These are phyloP conservation scores for Enhydra lutris DNA, from an alignment of 2,113 vertebrate genomes.

Conservation along the genomic window DNA sequence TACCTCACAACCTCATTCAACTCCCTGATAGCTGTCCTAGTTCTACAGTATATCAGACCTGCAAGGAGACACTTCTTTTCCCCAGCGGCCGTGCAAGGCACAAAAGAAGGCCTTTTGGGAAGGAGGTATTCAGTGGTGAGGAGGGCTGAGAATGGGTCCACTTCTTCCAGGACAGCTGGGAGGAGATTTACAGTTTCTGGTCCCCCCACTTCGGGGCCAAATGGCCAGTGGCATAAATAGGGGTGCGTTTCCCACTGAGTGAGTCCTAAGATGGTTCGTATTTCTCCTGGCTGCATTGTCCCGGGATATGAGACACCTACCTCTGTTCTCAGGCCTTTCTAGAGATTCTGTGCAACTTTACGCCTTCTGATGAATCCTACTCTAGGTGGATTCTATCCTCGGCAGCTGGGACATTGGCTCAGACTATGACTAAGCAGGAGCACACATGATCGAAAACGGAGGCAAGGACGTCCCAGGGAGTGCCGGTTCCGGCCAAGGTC, in stretches of 20 bases:
- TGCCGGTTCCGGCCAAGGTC: too few relatives aligned
- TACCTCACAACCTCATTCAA: too few relatives aligned
- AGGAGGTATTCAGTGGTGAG: fast-evolving
- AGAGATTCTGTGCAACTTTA: not conserved
- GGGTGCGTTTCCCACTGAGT: fast-evolving
- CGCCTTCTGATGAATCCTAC: not conserved
- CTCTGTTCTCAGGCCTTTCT: not conserved
- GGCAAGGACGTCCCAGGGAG: not conserved
- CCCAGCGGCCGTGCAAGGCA: not conserved
- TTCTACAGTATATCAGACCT: not conserved
- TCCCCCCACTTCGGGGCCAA: fast-evolving
- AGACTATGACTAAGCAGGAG: not conserved
- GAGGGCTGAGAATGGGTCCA: not conserved
- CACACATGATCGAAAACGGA: fast-evolving
- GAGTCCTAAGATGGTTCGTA: fast-evolving
- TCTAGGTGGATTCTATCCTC: not conserved
- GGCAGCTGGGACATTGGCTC: not conserved
- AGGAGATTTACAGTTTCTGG: fast-evolving
- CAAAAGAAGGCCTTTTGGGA: not conserved
- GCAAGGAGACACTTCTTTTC: not conserved
- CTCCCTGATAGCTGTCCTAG: too few relatives aligned
- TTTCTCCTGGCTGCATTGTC: not conserved
- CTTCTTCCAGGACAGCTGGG: not conserved
- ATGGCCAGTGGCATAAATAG: fast-evolving
- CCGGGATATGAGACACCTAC: not conserved